Percentiles rank a stretch among this genome's conserved stretches.
phyloP scores from a whole-genome alignment of 2,797 vertebrate genomes.

The Cyclopterus lumpus region DNA sequence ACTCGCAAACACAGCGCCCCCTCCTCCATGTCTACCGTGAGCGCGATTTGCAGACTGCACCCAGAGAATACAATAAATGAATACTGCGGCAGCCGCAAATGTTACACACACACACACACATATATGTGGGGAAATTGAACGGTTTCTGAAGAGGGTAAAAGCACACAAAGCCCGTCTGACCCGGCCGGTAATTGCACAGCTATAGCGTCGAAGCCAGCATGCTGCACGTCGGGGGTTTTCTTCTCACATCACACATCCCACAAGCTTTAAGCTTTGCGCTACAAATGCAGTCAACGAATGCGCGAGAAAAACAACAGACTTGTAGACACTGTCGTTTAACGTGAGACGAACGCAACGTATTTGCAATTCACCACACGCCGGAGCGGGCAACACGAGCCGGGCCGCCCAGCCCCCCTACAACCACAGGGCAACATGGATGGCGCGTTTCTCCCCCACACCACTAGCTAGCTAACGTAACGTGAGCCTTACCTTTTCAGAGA shows the following conservation, averaged over 20 bases:
- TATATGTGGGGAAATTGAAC: too few relatives aligned
- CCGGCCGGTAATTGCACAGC: not conserved
- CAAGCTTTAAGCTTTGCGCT: not conserved
- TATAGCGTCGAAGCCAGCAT: not conserved
- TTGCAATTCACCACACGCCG: rapidly evolving
- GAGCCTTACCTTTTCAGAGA: conserved; percentile 68
- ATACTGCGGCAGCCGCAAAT: not conserved
- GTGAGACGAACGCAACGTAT: rapidly evolving
- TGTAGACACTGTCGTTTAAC: not conserved
- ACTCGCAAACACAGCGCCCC: conserved; percentile 3
- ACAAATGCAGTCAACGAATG: not conserved
- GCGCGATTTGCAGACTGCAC: not conserved
- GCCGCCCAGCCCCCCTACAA: conserved; percentile 16
- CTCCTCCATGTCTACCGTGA: not conserved
- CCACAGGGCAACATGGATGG: conserved; percentile 66
- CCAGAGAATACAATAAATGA: not conserved
- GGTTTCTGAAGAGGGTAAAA: too few relatives aligned
- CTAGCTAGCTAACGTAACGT: conserved; percentile 28
- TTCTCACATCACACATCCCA: not conserved
- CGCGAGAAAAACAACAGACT: too few relatives aligned
- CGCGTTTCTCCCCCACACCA: conserved; percentile 5
- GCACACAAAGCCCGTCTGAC: not conserved
- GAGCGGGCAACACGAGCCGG: not conserved
- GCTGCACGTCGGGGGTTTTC: not conserved
- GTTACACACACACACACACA: not conserved